Percentiles rank a stretch among this genome's conserved stretches.
Evolutionary conservation across 2,797 vertebrate species (phyloP).

Genomic region (Lithobates pipiens): DNA sequence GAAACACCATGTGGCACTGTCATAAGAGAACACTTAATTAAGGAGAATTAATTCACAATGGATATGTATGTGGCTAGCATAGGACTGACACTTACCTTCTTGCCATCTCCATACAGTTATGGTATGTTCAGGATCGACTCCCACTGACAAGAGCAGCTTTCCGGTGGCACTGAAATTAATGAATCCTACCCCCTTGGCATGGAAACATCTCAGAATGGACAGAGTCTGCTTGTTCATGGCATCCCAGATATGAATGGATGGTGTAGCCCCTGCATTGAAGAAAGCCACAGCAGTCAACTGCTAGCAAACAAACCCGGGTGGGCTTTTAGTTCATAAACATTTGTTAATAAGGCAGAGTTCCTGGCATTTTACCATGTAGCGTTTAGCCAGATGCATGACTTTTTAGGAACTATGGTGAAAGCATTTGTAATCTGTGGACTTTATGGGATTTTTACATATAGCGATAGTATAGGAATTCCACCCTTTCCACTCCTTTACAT

Average conservation of each 20-base stretch:
- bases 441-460: no score
- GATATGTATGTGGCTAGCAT: no score
- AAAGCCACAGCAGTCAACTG: neutral
- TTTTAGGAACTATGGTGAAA: no score
- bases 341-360: neutral
- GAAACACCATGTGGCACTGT: no score
- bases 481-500: no score
- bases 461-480: no score
- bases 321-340: neutral
- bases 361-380: neutral
- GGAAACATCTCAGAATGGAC: constrained; percentile 92
- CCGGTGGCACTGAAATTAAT: constrained; percentile 96
- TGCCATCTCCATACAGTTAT: constrained; percentile 97
- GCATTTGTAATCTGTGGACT: no score
- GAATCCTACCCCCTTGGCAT: constrained; percentile 91
- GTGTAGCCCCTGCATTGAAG: constrained; percentile 81
- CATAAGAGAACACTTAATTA: no score
- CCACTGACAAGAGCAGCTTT: constrained; percentile 92
- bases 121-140: constrained; percentile 92
- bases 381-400: no score
- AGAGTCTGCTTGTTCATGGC: constrained; percentile 93
- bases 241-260: constrained; percentile 95
- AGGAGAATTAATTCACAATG: neutral
- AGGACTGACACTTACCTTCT: constrained; percentile 81
- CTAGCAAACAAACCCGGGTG: neutral